Base-by-base conservation (phyloP, 1,140 invertebrate species). In the Saccostrea echinata region DNA sequence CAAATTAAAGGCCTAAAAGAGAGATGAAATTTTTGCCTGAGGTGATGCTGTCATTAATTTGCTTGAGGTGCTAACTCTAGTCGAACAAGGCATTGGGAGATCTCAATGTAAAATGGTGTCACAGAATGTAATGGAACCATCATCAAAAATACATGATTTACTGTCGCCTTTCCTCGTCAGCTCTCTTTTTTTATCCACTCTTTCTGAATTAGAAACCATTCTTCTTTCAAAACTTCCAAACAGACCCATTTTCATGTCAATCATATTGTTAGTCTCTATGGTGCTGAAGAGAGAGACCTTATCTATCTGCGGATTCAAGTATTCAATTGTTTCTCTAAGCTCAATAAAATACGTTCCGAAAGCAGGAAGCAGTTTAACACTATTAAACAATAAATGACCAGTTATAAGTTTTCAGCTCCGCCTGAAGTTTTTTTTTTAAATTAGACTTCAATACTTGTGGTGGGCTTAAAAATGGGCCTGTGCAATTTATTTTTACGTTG, bases 1-100 rank as follows among this genome's bases (percentile, higher is more conserved):
- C 68, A 76, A 76, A 76, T 76, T 76, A 76, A 76, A 76, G 68
- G 68, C 68, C 16, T 76, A 30, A 76, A 76, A 76, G 68, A 76
- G 68, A 76, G 68, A 76, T 76, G 68, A 76, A 76, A 30, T 30
- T 76, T 76, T 30, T 76, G 33, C 33, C 68, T 33, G 8, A 76
- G 68, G 68, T 30, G 27, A 76, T 76, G 68, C 68, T 76, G 33
- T 76, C 68, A 76, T 76, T 76, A 76, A 76, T 76, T 76, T 76
- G 68, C 27, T 27, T 76, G 27, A 76, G 68, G 68, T 33, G 68
- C 27, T 76, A 76, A 76, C 68, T 76, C 30, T 27, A 33, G 9
- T 76, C 24, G 13, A 71, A 71, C 24, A 30, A 71, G 68, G 68
- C 68, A 30, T 30, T 30, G 6, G 68, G 68, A 76, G 30, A 76